A percentile compares a stretch with the other conserved stretches of the same genome.
phyloP scores from a whole-genome alignment of 1,140 invertebrate species.

The Camponotus pennsylvanicus region DNA sequence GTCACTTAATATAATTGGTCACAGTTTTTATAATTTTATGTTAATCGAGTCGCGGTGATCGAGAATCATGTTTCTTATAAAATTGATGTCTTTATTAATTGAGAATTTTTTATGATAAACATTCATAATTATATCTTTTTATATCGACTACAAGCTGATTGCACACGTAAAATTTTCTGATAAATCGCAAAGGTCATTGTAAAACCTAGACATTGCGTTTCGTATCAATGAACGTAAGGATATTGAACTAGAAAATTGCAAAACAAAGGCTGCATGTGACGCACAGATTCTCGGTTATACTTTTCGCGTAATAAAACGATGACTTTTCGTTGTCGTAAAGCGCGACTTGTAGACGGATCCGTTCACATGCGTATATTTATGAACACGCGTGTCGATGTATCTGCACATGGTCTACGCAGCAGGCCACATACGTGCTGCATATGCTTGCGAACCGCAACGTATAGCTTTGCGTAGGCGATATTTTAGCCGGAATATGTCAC shows the following conservation, averaged over 20 bases:
- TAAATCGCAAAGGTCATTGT: background rate
- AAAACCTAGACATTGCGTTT: background rate
- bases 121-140: background rate
- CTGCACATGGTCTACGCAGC: background rate
- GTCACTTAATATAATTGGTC: background rate
- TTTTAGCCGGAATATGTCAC: conserved; percentile 11
- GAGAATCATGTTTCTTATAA: too few species aligned
- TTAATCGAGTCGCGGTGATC: background rate
- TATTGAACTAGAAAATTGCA: conserved; percentile 7
- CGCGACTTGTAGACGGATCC: conserved; percentile 24
- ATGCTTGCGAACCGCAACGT: background rate
- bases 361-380: conserved; percentile 31
- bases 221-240: conserved; percentile 21
- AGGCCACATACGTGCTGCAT: conserved; percentile 26
- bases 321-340: conserved; percentile 10
- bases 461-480: background rate
- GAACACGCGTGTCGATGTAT: background rate
- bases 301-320: conserved; percentile 33
- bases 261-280: conserved; percentile 41
- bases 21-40: background rate
- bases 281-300: background rate
- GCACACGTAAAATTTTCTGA: background rate
- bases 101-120: background rate
- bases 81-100: too few species aligned
- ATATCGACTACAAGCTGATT: background rate